Evolutionary conservation across 2,113 vertebrate species (phyloP).

Genomic region (Pyxicephalus adspersus): DNA sequence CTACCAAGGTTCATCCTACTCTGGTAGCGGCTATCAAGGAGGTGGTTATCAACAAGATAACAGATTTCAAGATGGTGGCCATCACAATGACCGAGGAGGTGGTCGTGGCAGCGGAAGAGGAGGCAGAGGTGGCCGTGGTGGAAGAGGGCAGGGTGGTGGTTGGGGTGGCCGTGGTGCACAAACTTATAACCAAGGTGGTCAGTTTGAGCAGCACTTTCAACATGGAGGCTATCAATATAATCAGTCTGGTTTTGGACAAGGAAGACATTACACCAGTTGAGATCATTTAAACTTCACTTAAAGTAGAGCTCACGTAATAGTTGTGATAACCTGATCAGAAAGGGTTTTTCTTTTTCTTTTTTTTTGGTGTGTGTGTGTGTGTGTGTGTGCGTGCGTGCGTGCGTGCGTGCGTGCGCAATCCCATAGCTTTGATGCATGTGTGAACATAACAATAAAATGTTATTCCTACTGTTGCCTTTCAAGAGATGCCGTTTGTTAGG

Average conservation of each 20-base stretch:
- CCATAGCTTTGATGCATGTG: neutral
- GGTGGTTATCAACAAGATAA: slow-evolving; percentile 80
- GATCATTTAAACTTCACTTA: slow-evolving; percentile 64
- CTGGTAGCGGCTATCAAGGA: slow-evolving; percentile 77
- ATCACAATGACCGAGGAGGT: slow-evolving; percentile 77
- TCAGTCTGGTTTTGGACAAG: slow-evolving; percentile 93
- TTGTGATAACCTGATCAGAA: slow-evolving; percentile 56
- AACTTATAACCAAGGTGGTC: slow-evolving; percentile 91
- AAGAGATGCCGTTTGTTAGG: slow-evolving; percentile 4
- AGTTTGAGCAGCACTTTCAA: slow-evolving; percentile 98
- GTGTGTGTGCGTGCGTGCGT: no score
- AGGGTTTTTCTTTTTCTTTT: neutral
- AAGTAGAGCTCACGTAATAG: slow-evolving; percentile 78
- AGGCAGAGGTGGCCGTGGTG: slow-evolving; percentile 71
- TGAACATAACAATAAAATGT: slow-evolving; percentile 18
- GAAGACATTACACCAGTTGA: slow-evolving; percentile 93
- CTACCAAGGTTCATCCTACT: slow-evolving; percentile 72
- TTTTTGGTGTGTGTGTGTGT: no score
- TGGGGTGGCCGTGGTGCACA: slow-evolving; percentile 89
- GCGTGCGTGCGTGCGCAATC: no score
- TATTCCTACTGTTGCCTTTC: neutral
- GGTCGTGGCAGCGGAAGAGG: slow-evolving; percentile 76
- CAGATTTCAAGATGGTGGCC: slow-evolving; percentile 82
- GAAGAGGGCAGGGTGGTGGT: slow-evolving; percentile 82
- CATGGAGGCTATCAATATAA: slow-evolving; percentile 97